phyloP scores from a whole-genome alignment of 2,113 vertebrate species.

The Actinemys pallida region DNA sequence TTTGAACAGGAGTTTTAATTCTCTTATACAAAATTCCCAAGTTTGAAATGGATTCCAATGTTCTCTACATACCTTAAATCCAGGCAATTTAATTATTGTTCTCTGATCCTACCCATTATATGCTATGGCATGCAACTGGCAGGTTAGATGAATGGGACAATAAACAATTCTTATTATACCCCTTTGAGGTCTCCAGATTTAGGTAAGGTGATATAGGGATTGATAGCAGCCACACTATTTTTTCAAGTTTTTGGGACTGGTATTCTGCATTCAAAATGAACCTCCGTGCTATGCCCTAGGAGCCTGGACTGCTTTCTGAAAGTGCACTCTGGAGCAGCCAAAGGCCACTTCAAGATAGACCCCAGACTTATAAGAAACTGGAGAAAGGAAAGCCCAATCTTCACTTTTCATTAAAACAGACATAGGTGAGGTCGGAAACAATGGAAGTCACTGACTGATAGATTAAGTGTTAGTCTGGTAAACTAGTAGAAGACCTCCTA shows the following conservation, averaged over 20 bases:
- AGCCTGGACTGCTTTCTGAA: background rate
- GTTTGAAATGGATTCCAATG: background rate
- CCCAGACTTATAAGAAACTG: background rate
- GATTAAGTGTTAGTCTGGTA: background rate
- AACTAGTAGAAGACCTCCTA: background rate
- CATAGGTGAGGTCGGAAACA: background rate
- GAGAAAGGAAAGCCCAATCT: background rate
- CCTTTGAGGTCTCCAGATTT: background rate
- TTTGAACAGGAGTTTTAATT: constrained; percentile 24
- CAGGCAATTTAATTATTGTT: background rate
- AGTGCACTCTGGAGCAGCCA: background rate
- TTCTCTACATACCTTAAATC: background rate
- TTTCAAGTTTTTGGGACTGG: background rate
- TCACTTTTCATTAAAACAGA: background rate
- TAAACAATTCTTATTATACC: background rate
- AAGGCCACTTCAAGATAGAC: background rate
- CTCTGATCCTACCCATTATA: fast-evolving
- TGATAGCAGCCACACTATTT: background rate
- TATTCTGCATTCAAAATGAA: background rate
- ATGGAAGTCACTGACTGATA: background rate
- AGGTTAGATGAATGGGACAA: background rate
- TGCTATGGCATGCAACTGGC: background rate
- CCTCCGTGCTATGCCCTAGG: background rate
- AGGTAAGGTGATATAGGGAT: background rate
- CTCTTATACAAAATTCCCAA: background rate